phyloP scores from a whole-genome alignment of 2,113 vertebrate genomes.

The Dryoscopus gambensis region DNA sequence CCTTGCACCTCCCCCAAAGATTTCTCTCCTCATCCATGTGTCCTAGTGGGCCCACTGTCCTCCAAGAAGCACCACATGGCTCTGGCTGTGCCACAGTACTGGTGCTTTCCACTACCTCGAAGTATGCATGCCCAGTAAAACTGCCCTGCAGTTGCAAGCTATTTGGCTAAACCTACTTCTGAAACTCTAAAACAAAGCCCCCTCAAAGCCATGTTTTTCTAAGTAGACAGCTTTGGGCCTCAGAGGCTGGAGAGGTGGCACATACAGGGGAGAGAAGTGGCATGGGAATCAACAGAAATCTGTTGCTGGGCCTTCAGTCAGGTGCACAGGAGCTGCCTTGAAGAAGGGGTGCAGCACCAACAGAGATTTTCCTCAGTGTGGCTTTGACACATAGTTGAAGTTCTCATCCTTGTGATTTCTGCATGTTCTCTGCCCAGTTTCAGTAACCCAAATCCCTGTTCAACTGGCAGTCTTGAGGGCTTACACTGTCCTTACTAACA shows the following conservation, averaged over 20 bases:
- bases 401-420: not conserved
- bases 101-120: not conserved
- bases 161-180: not conserved
- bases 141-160: not conserved
- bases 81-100: not conserved
- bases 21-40: not conserved
- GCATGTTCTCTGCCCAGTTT: not conserved
- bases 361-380: fast-evolving
- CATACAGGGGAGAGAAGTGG: not conserved
- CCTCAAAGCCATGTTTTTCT: not conserved
- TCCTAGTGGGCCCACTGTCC: not conserved
- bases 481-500: not conserved
- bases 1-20: not conserved
- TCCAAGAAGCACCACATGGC: not conserved
- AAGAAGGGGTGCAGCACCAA: not conserved
- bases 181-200: not conserved
- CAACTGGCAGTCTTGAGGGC: not conserved
- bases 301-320: not conserved
- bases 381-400: not conserved
- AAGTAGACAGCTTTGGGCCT: not conserved
- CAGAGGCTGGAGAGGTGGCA: not conserved
- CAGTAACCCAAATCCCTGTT: not conserved
- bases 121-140: not conserved
- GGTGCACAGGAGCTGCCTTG: not conserved
- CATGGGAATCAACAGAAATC: not conserved